phyloP scores from a whole-genome alignment of 2,797 vertebrate genomes.

The Enteromius treurensis region DNA sequence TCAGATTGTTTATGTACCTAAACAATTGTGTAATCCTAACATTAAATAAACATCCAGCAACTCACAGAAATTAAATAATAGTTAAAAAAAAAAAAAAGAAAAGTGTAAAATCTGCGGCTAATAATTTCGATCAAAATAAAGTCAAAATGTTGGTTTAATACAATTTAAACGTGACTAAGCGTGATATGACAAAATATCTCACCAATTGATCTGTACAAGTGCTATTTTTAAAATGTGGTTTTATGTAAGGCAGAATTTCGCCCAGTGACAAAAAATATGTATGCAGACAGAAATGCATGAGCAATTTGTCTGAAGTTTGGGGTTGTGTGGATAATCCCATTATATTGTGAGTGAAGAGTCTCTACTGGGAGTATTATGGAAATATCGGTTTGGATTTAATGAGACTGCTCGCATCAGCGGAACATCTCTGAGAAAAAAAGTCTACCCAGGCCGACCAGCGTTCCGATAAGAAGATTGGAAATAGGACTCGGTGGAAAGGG shows the following conservation, averaged over 20 bases:
- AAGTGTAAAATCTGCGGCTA: slow-evolving; percentile 59
- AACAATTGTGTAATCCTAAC: slow-evolving; percentile 61
- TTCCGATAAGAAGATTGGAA: slow-evolving; percentile 87
- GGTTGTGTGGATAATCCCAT: slow-evolving; percentile 90
- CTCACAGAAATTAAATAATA: slow-evolving; percentile 73
- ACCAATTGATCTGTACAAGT: slow-evolving; percentile 78
- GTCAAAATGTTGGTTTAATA: slow-evolving; percentile 68
- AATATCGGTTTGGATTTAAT: slow-evolving; percentile 95
- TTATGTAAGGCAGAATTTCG: slow-evolving; percentile 72
- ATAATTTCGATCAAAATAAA: slow-evolving; percentile 60
- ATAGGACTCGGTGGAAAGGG: slow-evolving; percentile 85
- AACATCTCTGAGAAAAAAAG: slow-evolving; percentile 86
- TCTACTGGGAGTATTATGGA: slow-evolving; percentile 93
- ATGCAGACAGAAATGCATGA: slow-evolving; percentile 79
- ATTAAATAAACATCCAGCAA: slow-evolving; percentile 73
- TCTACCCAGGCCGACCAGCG: slow-evolving; percentile 84
- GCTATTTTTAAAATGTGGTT: slow-evolving; percentile 71
- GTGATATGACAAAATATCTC: slow-evolving; percentile 73
- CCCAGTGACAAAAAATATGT: slow-evolving; percentile 71
- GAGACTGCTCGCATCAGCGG: slow-evolving; percentile 89
- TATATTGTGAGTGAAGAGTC: slow-evolving; percentile 88
- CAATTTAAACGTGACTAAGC: slow-evolving; percentile 69
- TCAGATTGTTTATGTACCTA: slow-evolving; percentile 51
- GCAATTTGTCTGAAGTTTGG: slow-evolving; percentile 88
- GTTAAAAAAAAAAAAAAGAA: slow-evolving; percentile 47